Percentiles rank a stretch among this genome's conserved stretches.
Evolutionary conservation across 2,888 invertebrate genomes (phyloP).

Genomic region (Eristalis intricaria): DNA sequence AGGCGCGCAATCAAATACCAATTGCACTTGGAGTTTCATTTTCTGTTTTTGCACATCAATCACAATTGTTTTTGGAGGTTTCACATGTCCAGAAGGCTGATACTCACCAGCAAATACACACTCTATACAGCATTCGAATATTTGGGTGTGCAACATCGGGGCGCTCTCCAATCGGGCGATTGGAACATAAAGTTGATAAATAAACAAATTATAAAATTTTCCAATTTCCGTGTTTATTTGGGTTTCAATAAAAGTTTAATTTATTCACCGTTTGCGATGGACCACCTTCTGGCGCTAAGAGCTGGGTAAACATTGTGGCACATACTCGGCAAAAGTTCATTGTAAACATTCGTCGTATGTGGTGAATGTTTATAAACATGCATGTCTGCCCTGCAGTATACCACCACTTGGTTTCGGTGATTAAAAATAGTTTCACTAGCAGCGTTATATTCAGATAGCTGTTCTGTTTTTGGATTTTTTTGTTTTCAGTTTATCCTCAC

Average conservation of each 20-base stretch:
- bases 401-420: not conserved
- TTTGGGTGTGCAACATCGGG: conserved; percentile 19
- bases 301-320: conserved; percentile 63
- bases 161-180: not conserved
- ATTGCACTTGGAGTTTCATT: conserved; percentile 21
- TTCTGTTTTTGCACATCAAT: not conserved
- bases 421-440: conserved; percentile 26
- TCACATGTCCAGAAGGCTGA: not conserved
- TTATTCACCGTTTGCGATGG: conserved; percentile 70
- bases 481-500: not conserved
- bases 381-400: conserved; percentile 42
- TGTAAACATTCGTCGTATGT: conserved; percentile 57
- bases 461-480: conserved; percentile 16
- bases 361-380: conserved; percentile 64
- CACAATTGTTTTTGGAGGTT: not conserved
- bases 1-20: conserved; percentile 50
- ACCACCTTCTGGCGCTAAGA: conserved; percentile 71
- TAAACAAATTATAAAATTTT: conserved; percentile 64
- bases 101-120: not conserved
- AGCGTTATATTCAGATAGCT: conserved; percentile 9
- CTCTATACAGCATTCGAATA: conserved; percentile 27
- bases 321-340: conserved; percentile 58
- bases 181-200: conserved; percentile 33
- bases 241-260: conserved; percentile 71
- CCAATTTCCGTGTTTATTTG: conserved; percentile 61